Evolutionary conservation across 2,888 invertebrate species (phyloP), one percentile per base, ranked within the genome.

Genomic region (Eristalis tenax): DNA sequence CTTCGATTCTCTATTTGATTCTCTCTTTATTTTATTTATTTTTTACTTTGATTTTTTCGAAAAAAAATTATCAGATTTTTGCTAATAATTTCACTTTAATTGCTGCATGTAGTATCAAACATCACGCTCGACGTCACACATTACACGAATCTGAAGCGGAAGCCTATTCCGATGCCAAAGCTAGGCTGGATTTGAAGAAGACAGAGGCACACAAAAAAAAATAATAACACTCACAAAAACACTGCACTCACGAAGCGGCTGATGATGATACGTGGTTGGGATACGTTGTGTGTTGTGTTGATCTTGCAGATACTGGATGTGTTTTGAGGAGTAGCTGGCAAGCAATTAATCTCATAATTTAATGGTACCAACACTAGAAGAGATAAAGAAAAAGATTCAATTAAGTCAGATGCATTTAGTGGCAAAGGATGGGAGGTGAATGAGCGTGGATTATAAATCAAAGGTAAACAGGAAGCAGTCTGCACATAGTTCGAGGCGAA

Each of bases 41-140:
- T 68, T n/a, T 32, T 32, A 4, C 10, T 32, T 4, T 32, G 32
- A 32, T 56, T 18, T 50, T 23, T 40, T n/a, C 4, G 6, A 18
- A 43, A 43, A 43, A 43, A 50, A 50, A 18, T 50, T 50, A 50
- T 50, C 50, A 50, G 18, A 64, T 26, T 66, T 75, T 70, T 56
- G 65, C 82, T 56, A 78, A 77, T 83, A 86, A 86, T 86, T 86
- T 86, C 86, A 86, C 86, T 83, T 86, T 83, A 86, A 86, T 82
- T 86, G 85, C 77, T 70, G 64, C 43, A 61, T 69, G 69, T 78
- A 64, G 68, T 71, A 64, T 43, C 61, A 80, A 74, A 80, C 57
- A 59, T n/a, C 56, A 80, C 63, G 74, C 73, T 69, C 56, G 73
- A 65, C 57, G 65, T 71, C 26, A 73, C 80, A 80, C 57, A 64